Base-by-base conservation (phyloP, 2,888 invertebrate genomes). In the Agonopterix arenella region DNA sequence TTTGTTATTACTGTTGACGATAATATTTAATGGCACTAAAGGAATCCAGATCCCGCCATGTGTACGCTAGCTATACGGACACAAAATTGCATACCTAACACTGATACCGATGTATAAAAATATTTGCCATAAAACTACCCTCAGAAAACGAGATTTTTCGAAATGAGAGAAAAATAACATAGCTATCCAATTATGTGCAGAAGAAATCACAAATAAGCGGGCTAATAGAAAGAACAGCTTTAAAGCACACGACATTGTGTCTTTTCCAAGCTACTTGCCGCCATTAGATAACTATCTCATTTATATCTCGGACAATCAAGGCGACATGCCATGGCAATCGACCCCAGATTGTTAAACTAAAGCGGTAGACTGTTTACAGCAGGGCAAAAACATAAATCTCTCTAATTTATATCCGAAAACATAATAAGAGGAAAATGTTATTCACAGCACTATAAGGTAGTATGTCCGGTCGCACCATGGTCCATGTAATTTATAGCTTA, bases 381-480 rank as follows among this genome's bases (percentile, higher is more conserved):
- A 55, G 45, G 53, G 53, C 54, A 57, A 53, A 57, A 52, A 59
- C 58, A 84, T 86, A 86, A 86, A 88, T 88, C 85, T 81, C 61
- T 70, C 66, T 83, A 86, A 88, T 86, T 86, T 86, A 88, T 88
- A 81, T 74, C 82, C 78, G 61, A 80, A 83, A 79, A 80, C 81
- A 85, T 86, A 85, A 85, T 85, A 86, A 79, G 82, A 78, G 80
- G 81, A 84, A 84, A 85, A 83, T 80, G 79, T 73, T 83, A 11
- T 13, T 80, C 80, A 80, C 72, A 62, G 66, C 63, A 67, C 69
- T 72, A 68, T 73, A 70, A 68, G 70, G 67, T 67, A 71, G 73
- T 75, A 62, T 71, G 80, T 80, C 79, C 76, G 66, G 65, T 71
- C 70, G 72, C 65, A 74, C 77, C 67, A 70, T 68, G 65, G 66